Evolutionary conservation across 2,888 invertebrate genomes (phyloP).

Genomic region (Torymus texanus): DNA sequence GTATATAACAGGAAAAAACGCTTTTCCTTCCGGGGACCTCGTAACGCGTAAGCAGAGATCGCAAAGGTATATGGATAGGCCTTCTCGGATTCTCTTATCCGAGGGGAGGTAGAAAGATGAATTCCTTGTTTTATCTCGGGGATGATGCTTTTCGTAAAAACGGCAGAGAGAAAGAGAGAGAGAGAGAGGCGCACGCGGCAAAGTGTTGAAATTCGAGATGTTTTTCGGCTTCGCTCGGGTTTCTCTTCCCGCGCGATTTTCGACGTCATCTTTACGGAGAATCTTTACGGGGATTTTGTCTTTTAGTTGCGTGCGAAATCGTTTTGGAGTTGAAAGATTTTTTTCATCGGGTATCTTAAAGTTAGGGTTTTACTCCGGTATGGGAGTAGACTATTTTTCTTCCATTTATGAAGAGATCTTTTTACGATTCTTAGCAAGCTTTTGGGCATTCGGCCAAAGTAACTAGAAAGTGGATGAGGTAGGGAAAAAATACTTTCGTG

Average conservation of each 20-base stretch:
- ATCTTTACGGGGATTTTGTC: too few relatives aligned
- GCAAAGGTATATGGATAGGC: constrained; percentile 1
- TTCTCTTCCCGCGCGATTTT: neutral
- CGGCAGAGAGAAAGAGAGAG: neutral
- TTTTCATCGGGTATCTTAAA: too few relatives aligned
- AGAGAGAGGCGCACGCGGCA: neutral
- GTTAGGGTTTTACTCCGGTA: too few relatives aligned
- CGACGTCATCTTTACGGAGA: neutral
- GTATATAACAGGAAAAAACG: constrained; percentile 32
- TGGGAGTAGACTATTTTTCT: too few relatives aligned
- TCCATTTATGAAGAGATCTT: too few relatives aligned
- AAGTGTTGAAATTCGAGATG: constrained; percentile 34
- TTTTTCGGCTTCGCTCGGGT: too few relatives aligned
- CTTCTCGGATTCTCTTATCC: constrained; percentile 27
- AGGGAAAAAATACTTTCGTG: too few relatives aligned
- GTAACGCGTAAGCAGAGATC: constrained; percentile 44
- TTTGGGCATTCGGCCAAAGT: too few relatives aligned
- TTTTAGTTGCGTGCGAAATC: too few relatives aligned
- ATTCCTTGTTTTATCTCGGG: constrained; percentile 27
- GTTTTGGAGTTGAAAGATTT: too few relatives aligned
- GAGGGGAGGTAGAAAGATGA: neutral
- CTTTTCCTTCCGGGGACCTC: constrained; percentile 16
- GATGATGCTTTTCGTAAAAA: neutral
- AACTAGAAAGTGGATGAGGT: too few relatives aligned
- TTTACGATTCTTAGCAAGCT: too few relatives aligned